Evolutionary conservation across 1,140 invertebrate genomes (phyloP).

Genomic region (Neomicropteryx cornuta): DNA sequence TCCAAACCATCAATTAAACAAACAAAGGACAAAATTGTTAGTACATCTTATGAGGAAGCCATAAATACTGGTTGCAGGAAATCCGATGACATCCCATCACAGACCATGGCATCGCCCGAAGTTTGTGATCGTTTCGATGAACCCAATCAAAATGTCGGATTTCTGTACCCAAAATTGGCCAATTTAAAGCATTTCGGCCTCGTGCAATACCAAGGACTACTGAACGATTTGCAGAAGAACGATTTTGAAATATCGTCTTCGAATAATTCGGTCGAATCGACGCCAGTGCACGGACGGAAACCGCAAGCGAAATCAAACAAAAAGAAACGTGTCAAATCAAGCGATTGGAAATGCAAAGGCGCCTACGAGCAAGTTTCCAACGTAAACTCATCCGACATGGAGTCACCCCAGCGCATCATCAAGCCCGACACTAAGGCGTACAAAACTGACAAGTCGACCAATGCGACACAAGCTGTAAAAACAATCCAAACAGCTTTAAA

Average conservation of each 20-base stretch:
- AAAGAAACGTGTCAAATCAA: slow-evolving; percentile 28
- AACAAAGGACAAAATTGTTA: too few relatives aligned
- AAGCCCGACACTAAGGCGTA: slow-evolving; percentile 11
- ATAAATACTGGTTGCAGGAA: too few relatives aligned
- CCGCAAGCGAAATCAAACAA: slow-evolving; percentile 15
- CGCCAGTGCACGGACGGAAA: slow-evolving; percentile 29
- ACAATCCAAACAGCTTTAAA: slow-evolving; percentile 32
- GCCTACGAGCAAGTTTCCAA: too few relatives aligned
- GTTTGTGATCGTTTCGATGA: slow-evolving; percentile 12
- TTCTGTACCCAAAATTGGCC: slow-evolving; percentile 10
- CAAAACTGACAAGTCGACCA: slow-evolving; percentile 6
- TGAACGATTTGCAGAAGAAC: slow-evolving; percentile 7
- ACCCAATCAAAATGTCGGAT: slow-evolving; percentile 11
- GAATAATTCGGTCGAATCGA: slow-evolving; percentile 20
- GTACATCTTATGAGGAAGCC: too few relatives aligned
- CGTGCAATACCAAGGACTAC: slow-evolving; percentile 10
- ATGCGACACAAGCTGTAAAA: slow-evolving; percentile 25
- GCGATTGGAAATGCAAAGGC: slow-evolving; percentile 36
- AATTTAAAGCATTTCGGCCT: slow-evolving; percentile 9
- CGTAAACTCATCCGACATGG: slow-evolving; percentile 12
- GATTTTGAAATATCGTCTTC: slow-evolving; percentile 6
- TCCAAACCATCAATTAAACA: too few relatives aligned
- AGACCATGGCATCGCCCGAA: neutral
- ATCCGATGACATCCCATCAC: slow-evolving; percentile 1
- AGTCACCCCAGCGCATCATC: slow-evolving; percentile 8